Evolutionary conservation across 2,113 vertebrate genomes (phyloP), one percentile per base, ranked within the genome.

Genomic region (Dicerorhinus sumatrensis): DNA sequence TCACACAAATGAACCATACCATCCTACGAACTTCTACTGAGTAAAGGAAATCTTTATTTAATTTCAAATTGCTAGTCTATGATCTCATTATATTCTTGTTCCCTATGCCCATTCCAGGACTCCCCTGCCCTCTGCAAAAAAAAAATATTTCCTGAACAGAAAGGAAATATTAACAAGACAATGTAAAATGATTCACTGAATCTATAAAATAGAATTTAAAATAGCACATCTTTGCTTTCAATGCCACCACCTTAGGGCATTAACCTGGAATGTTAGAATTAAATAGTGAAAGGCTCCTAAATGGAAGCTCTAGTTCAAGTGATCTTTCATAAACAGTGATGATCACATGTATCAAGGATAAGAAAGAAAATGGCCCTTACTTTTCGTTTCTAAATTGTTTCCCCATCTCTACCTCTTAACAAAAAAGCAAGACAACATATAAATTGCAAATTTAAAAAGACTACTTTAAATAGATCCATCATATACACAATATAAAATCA

Each of bases 371-470:
- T 23, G 58, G 20, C 58, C 8, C 60, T 83, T 93, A 65, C n/a
- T 95, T 89, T 72, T 94, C n/a, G 85, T 72, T 87, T 94, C 46
- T 79, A 77, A 86, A 93, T 89, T 88, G 33, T 69, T 96, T 82
- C 39, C 31, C 60, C 39, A 96, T 65, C 62, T 79, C 56, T 96
- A 69, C 8, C 12, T 81, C 72, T 63, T 63, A 91, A 83, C 84
- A 51, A 36, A 82, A 85, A 88, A 58, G 11, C 63, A 69, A 67
- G 48, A 79, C 20, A 90, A 85, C 17, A 58, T 25, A 58, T 65
- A 76, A 8, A 51, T 16, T n/a, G 79, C 51, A 89, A 77, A 73
- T 58, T 82, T 79, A 81, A 33, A 92, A 90, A 72, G 42, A 85
- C 29, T 48, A 91, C n/a, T 67, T 81, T 72, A 70, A 82, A 72